Conservation (phyloP, 2,797 vertebrate genomes). For the Etheostoma nigrum region DNA sequence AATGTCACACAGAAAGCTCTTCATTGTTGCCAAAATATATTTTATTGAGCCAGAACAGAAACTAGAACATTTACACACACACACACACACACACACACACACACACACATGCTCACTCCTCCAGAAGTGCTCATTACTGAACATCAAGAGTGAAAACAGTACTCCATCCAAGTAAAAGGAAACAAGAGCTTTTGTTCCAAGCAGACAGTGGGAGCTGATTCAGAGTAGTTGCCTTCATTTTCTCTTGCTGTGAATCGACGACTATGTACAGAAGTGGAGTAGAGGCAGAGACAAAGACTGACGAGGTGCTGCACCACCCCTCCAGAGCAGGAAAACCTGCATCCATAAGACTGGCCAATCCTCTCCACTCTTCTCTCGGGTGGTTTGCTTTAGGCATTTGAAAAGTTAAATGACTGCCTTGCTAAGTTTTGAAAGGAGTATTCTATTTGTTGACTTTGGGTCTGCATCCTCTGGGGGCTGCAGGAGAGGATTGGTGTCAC, state of each 20-base stretch:
- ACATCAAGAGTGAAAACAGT: conserved; percentile 79
- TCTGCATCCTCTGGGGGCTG: conserved; percentile 59
- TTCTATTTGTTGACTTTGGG: conserved; percentile 74
- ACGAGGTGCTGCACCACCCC: conserved; percentile 58
- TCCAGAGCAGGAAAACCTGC: conserved; percentile 60
- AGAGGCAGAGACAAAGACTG: conserved; percentile 67
- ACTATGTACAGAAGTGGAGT: conserved; percentile 76
- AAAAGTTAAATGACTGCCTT: conserved; percentile 78
- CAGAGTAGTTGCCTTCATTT: conserved; percentile 85
- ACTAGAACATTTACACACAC: conserved; percentile 77
- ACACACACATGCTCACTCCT: conserved; percentile 62
- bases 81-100: conserved; percentile 43
- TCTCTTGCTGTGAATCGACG: conserved; percentile 73
- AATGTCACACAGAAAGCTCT: conserved; percentile 81
- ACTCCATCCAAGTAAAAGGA: conserved; percentile 71
- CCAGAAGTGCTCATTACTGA: conserved; percentile 85
- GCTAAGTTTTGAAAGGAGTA: conserved; percentile 76
- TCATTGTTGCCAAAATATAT: conserved; percentile 88
- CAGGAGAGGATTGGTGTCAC: conserved; percentile 45
- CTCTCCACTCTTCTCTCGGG: conserved; percentile 64
- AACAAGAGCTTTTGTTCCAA: conserved; percentile 74
- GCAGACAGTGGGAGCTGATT: conserved; percentile 79
- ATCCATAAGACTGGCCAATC: conserved; percentile 61
- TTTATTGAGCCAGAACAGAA: conserved; percentile 87
- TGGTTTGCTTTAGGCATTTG: conserved; percentile 79